These are phyloP conservation scores for Pseudobourletiella spinata DNA, from an alignment of 1,140 invertebrate species.

Conservation along the genomic window DNA sequence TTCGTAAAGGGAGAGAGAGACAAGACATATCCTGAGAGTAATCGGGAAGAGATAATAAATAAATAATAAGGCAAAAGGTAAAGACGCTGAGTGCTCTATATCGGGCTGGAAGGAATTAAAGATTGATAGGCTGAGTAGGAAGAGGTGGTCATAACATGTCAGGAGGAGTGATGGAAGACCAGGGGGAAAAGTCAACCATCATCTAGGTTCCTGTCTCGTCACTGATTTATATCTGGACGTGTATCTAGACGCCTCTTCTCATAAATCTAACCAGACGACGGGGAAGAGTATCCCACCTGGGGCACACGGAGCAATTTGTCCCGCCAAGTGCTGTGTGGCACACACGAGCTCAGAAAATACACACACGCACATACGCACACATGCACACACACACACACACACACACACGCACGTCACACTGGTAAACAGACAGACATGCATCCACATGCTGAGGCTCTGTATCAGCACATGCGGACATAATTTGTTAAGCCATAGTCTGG, in stretches of 20 bases:
- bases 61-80: no score
- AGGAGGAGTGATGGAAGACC: background rate
- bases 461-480: background rate
- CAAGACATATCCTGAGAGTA: no score
- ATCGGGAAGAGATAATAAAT: no score
- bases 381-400: background rate
- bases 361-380: background rate
- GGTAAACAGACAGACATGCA: background rate
- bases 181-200: constrained; percentile 7
- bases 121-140: background rate
- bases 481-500: background rate
- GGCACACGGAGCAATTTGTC: constrained; percentile 1
- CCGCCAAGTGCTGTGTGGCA: background rate
- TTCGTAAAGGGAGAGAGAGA: no score
- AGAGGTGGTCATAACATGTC: constrained; percentile 11
- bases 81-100: no score
- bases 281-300: background rate
- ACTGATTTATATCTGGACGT: constrained; percentile 2
- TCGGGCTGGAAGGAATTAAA: no score
- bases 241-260: constrained; percentile 1
- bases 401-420: background rate
- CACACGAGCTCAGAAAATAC: no score
- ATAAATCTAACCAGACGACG: constrained; percentile 2
- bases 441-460: background rate
- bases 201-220: background rate